Evolutionary conservation across 2,888 invertebrate species (phyloP).

Genomic region (Onchidella celtica): DNA sequence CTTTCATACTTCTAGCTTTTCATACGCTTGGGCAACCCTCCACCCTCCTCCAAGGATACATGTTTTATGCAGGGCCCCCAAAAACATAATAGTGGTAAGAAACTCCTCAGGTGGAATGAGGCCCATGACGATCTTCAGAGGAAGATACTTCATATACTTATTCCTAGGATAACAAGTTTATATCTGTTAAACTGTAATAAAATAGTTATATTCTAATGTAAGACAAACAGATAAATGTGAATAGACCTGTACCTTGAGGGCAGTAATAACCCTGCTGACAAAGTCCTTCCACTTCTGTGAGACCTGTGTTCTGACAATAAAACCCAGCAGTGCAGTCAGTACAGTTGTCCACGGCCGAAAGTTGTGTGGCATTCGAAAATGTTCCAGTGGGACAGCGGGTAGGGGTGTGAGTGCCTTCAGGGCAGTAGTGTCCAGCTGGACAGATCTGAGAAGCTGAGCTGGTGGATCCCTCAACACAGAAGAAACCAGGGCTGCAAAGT

Average conservation of each 20-base stretch:
- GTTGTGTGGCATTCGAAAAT: conserved; percentile 74
- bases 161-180: too few species aligned
- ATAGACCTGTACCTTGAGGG: conserved; percentile 75
- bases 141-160: too few species aligned
- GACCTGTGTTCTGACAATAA: conserved; percentile 74
- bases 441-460: conserved; percentile 67
- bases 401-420: conserved; percentile 76
- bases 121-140: too few species aligned
- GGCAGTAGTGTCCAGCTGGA: conserved; percentile 75
- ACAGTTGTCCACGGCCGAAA: conserved; percentile 66
- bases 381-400: conserved; percentile 73
- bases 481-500: conserved; percentile 73
- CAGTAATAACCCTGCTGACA: conserved; percentile 78
- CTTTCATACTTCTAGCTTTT: too few species aligned
- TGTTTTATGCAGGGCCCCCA: too few species aligned
- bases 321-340: conserved; percentile 75
- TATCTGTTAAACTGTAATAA: too few species aligned
- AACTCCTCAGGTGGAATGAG: too few species aligned
- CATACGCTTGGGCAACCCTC: too few species aligned
- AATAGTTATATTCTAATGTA: too few species aligned
- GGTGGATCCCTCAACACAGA: conserved; percentile 72
- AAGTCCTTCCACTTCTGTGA: conserved; percentile 72
- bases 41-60: too few species aligned
- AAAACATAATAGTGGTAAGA: too few species aligned
- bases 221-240: too few species aligned